phyloP scores from a whole-genome alignment of 2,888 invertebrate genomes.

The Drosophila neonasuta region DNA sequence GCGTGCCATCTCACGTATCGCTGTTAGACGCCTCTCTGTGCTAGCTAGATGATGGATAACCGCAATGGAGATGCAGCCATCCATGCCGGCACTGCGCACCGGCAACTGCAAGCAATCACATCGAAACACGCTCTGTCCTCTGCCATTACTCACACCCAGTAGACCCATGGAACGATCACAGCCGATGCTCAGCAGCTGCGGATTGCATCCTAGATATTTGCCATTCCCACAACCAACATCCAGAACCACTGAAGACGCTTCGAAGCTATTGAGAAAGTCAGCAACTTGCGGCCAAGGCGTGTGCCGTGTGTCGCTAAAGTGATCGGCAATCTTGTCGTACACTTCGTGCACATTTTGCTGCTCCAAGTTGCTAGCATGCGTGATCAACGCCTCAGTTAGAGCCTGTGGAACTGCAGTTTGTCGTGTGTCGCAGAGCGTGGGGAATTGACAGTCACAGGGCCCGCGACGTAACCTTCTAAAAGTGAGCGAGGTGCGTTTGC shows the following conservation, averaged over 20 bases:
- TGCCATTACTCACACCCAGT: constrained; percentile 84
- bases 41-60: constrained; percentile 98
- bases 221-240: constrained; percentile 99
- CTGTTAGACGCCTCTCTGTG: constrained; percentile 88
- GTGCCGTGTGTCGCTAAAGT: constrained; percentile 97
- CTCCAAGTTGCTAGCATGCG: constrained; percentile 86
- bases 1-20: constrained; percentile 89
- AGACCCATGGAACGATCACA: constrained; percentile 90
- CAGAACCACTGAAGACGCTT: constrained; percentile 87
- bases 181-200: constrained; percentile 85
- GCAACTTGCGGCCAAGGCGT: constrained; percentile 96
- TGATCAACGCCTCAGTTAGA: constrained; percentile 74
- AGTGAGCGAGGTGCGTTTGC: constrained; percentile 91
- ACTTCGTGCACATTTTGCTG: constrained; percentile 91
- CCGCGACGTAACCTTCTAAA: constrained; percentile 86
- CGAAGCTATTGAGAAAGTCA: constrained; percentile 88
- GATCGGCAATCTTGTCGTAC: constrained; percentile 96
- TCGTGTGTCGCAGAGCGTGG: constrained; percentile 87
- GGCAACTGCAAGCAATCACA: constrained; percentile 90
- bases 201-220: constrained; percentile 89
- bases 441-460: constrained; percentile 87
- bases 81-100: constrained; percentile 86
- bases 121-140: constrained; percentile 87
- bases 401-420: constrained; percentile 39
- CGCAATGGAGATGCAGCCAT: constrained; percentile 95